phyloP scores from a whole-genome alignment of 2,888 invertebrate species.

The Halictus ligatus region DNA sequence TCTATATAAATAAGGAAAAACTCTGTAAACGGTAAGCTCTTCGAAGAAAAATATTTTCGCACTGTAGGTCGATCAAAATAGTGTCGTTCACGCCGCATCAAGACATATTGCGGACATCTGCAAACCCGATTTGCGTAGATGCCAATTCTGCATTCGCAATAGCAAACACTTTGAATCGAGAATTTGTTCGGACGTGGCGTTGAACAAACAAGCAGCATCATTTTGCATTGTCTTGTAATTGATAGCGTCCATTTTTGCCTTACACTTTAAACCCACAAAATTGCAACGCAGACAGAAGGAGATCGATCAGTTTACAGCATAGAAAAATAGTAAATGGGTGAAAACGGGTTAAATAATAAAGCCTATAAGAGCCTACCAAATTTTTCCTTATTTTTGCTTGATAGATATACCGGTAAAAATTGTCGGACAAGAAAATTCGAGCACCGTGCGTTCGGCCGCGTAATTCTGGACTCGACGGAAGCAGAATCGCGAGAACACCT shows the following conservation, averaged over 20 bases:
- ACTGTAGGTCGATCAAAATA: background rate
- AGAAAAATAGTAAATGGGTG: no score
- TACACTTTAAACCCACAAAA: no score
- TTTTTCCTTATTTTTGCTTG: background rate
- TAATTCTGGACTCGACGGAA: conserved; percentile 55
- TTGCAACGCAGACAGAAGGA: no score
- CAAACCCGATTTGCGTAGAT: conserved; percentile 11
- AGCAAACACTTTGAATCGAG: background rate
- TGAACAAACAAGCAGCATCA: background rate
- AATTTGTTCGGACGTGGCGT: background rate
- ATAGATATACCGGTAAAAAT: background rate
- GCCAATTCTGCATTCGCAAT: background rate
- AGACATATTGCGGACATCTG: conserved; percentile 1
- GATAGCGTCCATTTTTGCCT: no score
- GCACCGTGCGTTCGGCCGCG: conserved; percentile 4
- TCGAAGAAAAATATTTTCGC: background rate
- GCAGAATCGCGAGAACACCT: conserved; percentile 10
- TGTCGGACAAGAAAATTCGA: background rate
- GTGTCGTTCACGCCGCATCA: background rate
- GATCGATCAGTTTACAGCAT: no score
- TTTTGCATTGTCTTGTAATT: no score
- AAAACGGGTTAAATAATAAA: background rate
- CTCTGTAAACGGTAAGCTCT: background rate
- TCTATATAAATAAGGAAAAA: background rate
- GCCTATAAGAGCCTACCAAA: background rate